Base-by-base conservation (phyloP, 2,888 invertebrate genomes). In the Diarsia brunnea region DNA sequence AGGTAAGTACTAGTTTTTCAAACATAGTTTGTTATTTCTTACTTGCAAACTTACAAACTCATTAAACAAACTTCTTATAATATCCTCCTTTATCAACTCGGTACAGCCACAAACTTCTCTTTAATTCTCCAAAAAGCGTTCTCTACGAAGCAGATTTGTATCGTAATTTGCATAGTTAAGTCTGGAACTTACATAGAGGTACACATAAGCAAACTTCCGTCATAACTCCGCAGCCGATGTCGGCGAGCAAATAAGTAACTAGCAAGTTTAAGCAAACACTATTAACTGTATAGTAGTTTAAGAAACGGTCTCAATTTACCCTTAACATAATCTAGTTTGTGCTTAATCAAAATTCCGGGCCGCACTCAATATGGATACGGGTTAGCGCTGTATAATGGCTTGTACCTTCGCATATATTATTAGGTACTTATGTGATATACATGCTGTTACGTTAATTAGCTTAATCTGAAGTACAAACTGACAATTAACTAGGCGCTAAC, bases 341-440 rank as follows among this genome's bases (percentile, higher is more conserved):
- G 91, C 94, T 94, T 95, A 95, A 95, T 95, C 95, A 95, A 94
- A 95, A 95, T 95, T 94, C 93, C 89, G 94, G 94, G 95, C 93
- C 92, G 91, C 91, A 91, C 91, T 89, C 92, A 92, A 92, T 93
- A 91, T 92, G 91, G 90, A 89, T 91, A 90, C 87, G 91, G 90
- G 88, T 90, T 91, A 87, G 88, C 87, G 78, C 87, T 88, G 89
- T 87, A 87, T 92, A 90, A 90, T 89, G 84, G 88, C 86, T 87
- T 89, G 90, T 90, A 89, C 89, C 87, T 90, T 82, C 87, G 91
- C 91, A 91, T 93, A 91, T 89, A 92, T 92, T 90, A 92, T 91
- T 89, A 89, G 84, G 78, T 89, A 88, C 85, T 82, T 85, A 84
- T 77, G 78, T 79, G 75, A 78, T 84, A 82, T 76, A 82, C 73